Evolutionary conservation across 2,113 vertebrate genomes (phyloP), one percentile per base, ranked within the genome.

Genomic region (Deroptyus accipitrinus): DNA sequence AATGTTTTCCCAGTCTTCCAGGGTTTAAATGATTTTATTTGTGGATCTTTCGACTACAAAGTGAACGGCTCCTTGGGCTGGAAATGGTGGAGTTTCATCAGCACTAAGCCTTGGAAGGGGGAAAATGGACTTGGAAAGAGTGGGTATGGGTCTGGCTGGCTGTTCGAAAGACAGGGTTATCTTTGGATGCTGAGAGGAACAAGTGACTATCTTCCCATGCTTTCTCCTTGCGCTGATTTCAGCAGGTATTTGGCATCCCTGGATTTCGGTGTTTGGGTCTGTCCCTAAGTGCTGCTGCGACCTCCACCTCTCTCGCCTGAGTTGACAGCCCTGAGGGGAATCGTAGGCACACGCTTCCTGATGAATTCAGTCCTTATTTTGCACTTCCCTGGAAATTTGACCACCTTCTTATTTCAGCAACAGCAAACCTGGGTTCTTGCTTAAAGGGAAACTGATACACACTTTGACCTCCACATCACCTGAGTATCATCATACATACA

Each of bases 281-380:
- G 37, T 46, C 72, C 0, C 0, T 73, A 67, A 78, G 59, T 10
- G 1, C 39, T 44, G 66, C 46, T 33, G 35, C 1, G 5, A 62
- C 52, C 28, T 54, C n/a, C 12, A 6, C 41, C 27, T 74, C 39
- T 90, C 13, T 73, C 19, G 18, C 1, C 0, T 42, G 52, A 73
- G 31, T 30, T 54, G 27, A 18, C 17, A n/a, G 61, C 67, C 35
- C 23, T 14, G 33, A 35, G 35, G 9, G 30, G 31, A 31, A n/a
- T 17, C 2, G 1, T 5, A 55, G 46, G 41, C 5, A 1, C 3
- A 14, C 1, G 5, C 35, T 83, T 77, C 27, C 42, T 66, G 20
- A 20, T 41, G 7, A 24, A 54, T 82, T 66, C 46, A 46, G 13
- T 73, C 54, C 73, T 9, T 4, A 1, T 55, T 76, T 69, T 77